Percentiles rank a stretch among this genome's conserved stretches.
phyloP scores from a whole-genome alignment of 2,888 invertebrate species.

The Neoitamus cyanurus region DNA sequence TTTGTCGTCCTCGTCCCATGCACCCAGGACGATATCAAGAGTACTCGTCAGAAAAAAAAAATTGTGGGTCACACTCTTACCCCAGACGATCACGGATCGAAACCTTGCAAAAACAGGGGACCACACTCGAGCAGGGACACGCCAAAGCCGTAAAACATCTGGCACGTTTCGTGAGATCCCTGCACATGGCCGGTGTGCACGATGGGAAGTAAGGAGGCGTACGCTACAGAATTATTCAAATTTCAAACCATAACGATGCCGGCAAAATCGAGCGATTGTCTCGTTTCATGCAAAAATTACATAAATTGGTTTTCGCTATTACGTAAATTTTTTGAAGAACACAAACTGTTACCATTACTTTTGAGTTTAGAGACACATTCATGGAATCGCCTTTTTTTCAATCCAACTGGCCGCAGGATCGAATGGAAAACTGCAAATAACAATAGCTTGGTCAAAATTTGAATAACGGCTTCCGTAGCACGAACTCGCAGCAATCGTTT shows the following conservation, averaged over 20 bases:
- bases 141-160: background rate
- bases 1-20: background rate
- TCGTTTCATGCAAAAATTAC: background rate
- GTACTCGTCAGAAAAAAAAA: background rate
- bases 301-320: background rate
- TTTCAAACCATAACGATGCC: background rate
- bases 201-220: background rate
- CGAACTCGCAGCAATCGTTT: no score
- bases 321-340: no score
- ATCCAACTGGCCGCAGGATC: no score
- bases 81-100: constrained; percentile 14
- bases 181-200: background rate
- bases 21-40: background rate
- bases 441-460: no score
- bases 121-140: background rate
- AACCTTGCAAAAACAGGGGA: constrained; percentile 19
- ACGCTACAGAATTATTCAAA: background rate
- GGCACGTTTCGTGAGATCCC: background rate
- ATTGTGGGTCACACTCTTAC: constrained; percentile 9
- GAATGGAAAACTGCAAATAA: no score
- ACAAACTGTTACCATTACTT: no score
- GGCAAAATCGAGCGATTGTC: background rate
- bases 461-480: no score
- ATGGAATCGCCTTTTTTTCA: no score
- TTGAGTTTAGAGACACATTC: no score